Evolutionary conservation across 2,797 vertebrate genomes (phyloP).

Genomic region (Lagocephalus sceleratus): DNA sequence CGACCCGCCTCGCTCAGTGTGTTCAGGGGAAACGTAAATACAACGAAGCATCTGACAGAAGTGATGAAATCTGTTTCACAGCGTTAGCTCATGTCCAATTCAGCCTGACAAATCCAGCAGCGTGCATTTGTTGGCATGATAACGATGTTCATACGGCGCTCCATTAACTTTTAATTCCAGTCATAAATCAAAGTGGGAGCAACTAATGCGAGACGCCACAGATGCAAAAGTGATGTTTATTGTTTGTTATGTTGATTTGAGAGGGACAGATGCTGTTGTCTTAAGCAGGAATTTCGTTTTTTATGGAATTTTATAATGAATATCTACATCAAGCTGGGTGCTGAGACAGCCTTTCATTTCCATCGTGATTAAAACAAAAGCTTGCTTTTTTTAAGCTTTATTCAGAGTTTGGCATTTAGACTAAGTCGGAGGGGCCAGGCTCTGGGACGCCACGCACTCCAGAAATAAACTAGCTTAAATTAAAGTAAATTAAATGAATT

Average conservation of each 20-base stretch:
- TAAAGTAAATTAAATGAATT: too few relatives aligned
- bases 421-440: conserved; percentile 46
- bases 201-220: too few relatives aligned
- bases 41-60: too few relatives aligned
- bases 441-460: too few relatives aligned
- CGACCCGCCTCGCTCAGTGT: neutral
- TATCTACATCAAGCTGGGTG: neutral
- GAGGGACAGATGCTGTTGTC: too few relatives aligned
- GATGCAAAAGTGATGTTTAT: neutral
- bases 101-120: too few relatives aligned
- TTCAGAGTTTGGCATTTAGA: conserved; percentile 44
- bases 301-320: neutral
- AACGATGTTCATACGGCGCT: too few relatives aligned
- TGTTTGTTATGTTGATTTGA: conserved; percentile 22
- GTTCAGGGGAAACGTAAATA: too few relatives aligned
- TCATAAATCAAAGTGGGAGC: conserved; percentile 20
- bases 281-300: neutral
- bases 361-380: conserved; percentile 42
- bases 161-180: neutral
- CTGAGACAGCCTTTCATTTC: conserved; percentile 2
- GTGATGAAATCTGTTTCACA: too few relatives aligned
- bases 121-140: too few relatives aligned
- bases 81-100: too few relatives aligned
- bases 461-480: too few relatives aligned
- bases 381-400: conserved; percentile 8